A percentile compares a stretch with the other conserved stretches of the same genome.
phyloP scores from a whole-genome alignment of 2,888 invertebrate genomes.

The Pemphredon lugubris region DNA sequence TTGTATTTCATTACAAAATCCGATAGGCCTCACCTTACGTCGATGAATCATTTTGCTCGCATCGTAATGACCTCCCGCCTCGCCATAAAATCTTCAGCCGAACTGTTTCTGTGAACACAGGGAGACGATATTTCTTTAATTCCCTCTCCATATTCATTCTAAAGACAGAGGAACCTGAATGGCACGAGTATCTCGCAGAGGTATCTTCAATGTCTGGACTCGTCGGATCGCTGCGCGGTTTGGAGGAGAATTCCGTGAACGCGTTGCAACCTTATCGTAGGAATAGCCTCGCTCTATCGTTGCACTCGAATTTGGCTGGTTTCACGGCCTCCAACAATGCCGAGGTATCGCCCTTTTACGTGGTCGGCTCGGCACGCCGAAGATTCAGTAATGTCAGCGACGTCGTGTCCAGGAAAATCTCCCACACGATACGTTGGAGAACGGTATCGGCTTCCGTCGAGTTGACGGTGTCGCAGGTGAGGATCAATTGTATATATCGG shows the following conservation, averaged over 20 bases:
- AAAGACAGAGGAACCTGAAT: conserved; percentile 49
- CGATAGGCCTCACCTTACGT: too few relatives aligned
- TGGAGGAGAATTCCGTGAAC: conserved; percentile 44
- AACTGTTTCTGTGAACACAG: too few relatives aligned
- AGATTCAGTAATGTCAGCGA: conserved; percentile 90
- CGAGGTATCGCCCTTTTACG: conserved; percentile 67
- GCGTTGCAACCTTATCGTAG: conserved; percentile 51
- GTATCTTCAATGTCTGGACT: conserved; percentile 47
- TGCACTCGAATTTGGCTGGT: conserved; percentile 72
- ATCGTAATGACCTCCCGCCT: too few relatives aligned
- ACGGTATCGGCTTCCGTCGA: conserved; percentile 72
- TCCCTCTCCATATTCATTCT: conserved; percentile 17
- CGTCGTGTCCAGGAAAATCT: conserved; percentile 89
- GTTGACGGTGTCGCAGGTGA: conserved; percentile 74
- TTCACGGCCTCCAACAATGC: conserved; percentile 67
- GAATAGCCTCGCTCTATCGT: conserved; percentile 71
- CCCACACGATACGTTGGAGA: conserved; percentile 88
- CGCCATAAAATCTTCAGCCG: too few relatives aligned
- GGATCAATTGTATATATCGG: too few relatives aligned
- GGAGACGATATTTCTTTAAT: too few relatives aligned
- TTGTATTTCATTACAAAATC: too few relatives aligned
- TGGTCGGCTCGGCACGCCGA: conserved; percentile 82
- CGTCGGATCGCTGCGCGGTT: conserved; percentile 45
- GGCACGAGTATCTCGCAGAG: conserved; percentile 35
- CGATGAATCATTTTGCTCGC: too few relatives aligned